Evolutionary conservation across 2,797 vertebrate genomes (phyloP), one percentile per base, ranked within the genome.

Genomic region (Moxostoma hubbsi): DNA sequence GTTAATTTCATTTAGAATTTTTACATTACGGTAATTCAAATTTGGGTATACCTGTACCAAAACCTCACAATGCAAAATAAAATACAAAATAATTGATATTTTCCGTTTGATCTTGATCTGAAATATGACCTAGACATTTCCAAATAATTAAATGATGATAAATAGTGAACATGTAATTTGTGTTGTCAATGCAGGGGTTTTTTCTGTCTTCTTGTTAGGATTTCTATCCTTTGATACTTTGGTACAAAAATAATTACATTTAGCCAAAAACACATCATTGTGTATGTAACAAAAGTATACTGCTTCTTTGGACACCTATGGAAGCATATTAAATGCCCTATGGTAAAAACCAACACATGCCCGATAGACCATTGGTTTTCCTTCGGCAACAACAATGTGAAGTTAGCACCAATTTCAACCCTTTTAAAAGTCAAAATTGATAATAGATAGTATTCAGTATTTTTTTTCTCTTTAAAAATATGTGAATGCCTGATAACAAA

Each of bases 321-420:
- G 10, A 64, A 51, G 15, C 24, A 2, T 16, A 68, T 15, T 43
- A 83, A 79, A 73, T 79, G 72, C 58, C 75, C 75, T 61, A 24
- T 67, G 61, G 36, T 77, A 36, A 70, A 64, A 71, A 73, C 54
- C 18, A 75, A 66, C 50, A 71, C 66, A 51, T 65, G 79, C 77
- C 70, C 18, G 65, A 65, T 36, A 24, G 16, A 59, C 24, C 7
- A 1, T 10, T 47, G 67, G 36, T 69, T 62, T 77, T 72, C 54
- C n/a, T n/a, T n/a, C n/a, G n/a, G n/a, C n/a, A 50, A 66, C 61
- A 15, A 53, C 77, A 61, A 47, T 67, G 77, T 76, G 53, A 77
- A 65, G 13, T 46, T 79, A 80, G 83, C 83, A 85, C 83, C 83
- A 83, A 68, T 72, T 83, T 73, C 59, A 24, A 66, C 51, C 0